Base-by-base conservation (phyloP, 2,888 invertebrate genomes). In the Campopleginae sp. region DNA sequence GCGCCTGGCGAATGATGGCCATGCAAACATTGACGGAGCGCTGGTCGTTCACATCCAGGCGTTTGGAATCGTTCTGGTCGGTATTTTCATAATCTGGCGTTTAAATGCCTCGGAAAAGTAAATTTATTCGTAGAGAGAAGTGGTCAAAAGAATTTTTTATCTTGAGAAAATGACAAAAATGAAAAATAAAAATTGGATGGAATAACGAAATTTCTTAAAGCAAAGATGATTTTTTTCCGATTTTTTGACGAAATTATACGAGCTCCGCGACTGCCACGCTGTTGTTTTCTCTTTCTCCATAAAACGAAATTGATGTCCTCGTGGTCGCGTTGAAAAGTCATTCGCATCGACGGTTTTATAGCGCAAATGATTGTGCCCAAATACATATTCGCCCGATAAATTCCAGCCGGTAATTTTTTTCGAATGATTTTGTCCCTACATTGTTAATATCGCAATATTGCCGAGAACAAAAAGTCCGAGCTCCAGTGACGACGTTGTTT, bases 1-100 rank as follows among this genome's bases (percentile, higher is more conserved):
- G 31, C 85, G 58, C 82, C 85, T 82, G 46, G 6, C 1, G 33
- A 8, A 77, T n/a, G 75, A 48, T 71, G 58, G n/a, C 63, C n/a
- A 42, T n/a, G 19, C 17, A 10, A 23, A 46, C 79, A 10, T 27
- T 38, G 27, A 14, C 7, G 78, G 58, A 31, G 42, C 42, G 19
- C 66, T 1, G 82, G 82, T 66, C 31, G 74, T 70, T 31, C 65
- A 65, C 2, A 17, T 10, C 19, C 23, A 78, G 85, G 85, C 71
- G 78, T 19, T 17, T 23, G 14, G 5, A 5, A 42, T 38, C 12
- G 19, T 6, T 12, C 2, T 42, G 23, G 23, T 23, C 12, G 12
- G 54, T 23, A 12, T 23, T 12, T 2, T 23, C 23, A 8, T 6
- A 23, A 3, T 51, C n/a, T 19, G 51, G 23, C n/a, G 8, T 19